Evolutionary conservation across 2,888 invertebrate species (phyloP).

Genomic region (Rhaphigaster nebulosa): DNA sequence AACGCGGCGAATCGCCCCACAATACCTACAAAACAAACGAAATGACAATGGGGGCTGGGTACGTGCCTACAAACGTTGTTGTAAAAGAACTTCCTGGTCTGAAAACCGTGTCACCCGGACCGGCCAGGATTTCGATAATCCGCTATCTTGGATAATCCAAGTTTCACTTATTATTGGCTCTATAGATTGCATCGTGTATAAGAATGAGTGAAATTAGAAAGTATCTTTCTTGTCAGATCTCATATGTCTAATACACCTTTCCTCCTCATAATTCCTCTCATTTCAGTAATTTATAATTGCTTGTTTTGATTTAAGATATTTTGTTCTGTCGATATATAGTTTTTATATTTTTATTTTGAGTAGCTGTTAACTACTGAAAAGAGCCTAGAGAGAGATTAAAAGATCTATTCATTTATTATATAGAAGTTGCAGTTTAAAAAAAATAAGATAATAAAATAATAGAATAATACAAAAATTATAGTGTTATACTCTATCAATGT

Average conservation of each 20-base stretch:
- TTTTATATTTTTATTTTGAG: no score
- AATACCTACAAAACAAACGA: not conserved
- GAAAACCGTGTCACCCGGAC: not conserved
- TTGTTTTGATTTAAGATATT: not conserved
- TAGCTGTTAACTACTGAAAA: no score
- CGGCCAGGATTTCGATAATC: not conserved
- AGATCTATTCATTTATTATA: no score
- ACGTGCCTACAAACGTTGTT: not conserved
- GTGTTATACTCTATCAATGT: no score
- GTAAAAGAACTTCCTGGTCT: slow-evolving; percentile 22
- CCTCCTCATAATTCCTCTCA: no score
- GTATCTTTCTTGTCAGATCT: not conserved
- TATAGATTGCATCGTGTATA: not conserved
- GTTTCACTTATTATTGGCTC: not conserved
- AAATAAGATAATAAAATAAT: no score
- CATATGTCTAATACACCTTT: not conserved
- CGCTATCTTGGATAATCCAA: not conserved
- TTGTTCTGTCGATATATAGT: no score
- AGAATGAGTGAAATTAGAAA: not conserved
- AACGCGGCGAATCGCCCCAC: slow-evolving; percentile 7
- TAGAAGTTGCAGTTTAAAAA: no score
- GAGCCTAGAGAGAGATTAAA: no score
- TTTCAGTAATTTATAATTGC: no score
- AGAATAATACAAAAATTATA: no score
- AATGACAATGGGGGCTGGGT: not conserved